phyloP scores from a whole-genome alignment of 2,797 vertebrate genomes.

The Danio jaintianensis region DNA sequence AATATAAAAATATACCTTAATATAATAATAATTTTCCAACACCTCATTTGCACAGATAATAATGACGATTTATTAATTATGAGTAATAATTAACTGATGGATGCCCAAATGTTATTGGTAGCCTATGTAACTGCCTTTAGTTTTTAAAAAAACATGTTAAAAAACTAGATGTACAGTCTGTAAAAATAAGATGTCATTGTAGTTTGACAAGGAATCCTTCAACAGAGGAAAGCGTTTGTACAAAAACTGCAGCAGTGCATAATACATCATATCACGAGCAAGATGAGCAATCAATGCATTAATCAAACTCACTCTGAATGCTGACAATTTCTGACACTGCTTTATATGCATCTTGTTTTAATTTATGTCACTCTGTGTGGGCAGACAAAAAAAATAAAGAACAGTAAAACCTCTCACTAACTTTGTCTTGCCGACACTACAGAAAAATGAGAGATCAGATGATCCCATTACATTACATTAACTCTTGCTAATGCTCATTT shows the following conservation, averaged over 20 bases:
- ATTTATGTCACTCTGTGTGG: slow-evolving; percentile 6
- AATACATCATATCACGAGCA: background rate
- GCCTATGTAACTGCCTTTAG: background rate
- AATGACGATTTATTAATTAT: too few species aligned
- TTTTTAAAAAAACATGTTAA: background rate
- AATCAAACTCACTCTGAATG: slow-evolving; percentile 10
- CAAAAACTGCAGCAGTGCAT: background rate
- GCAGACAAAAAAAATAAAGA: slow-evolving; percentile 37
- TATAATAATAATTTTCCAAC: too few species aligned
- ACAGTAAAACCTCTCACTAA: slow-evolving; percentile 10
- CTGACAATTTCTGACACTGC: slow-evolving; percentile 47
- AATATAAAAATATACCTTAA: too few species aligned
- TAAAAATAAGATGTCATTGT: background rate
- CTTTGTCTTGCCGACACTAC: background rate
- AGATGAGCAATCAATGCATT: slow-evolving; percentile 13
- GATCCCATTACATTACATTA: background rate
- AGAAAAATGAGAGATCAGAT: background rate
- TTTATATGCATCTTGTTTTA: slow-evolving; percentile 22
- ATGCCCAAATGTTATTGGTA: background rate
- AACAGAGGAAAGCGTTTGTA: background rate
- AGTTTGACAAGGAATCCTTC: background rate
- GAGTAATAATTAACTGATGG: background rate
- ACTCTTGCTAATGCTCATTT: background rate
- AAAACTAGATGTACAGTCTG: too few species aligned
- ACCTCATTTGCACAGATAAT: too few species aligned